These are phyloP conservation scores for Drosophila paracracens DNA, from an alignment of 2,888 invertebrate genomes.

Conservation along the genomic window DNA sequence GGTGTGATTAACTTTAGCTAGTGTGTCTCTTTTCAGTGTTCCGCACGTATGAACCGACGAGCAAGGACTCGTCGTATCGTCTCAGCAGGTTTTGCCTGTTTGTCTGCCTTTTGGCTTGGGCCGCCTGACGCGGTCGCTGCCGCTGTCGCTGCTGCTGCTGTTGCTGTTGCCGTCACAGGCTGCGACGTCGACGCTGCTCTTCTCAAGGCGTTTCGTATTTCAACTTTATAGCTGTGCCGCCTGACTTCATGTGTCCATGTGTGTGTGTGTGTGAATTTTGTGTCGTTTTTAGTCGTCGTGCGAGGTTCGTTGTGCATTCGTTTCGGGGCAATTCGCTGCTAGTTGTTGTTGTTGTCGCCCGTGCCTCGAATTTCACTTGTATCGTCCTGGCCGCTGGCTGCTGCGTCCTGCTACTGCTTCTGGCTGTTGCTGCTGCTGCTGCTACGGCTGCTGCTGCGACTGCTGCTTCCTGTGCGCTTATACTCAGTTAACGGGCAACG, in stretches of 20 bases:
- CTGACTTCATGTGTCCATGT: slow-evolving; percentile 30
- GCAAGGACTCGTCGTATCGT: slow-evolving; percentile 84
- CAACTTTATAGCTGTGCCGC: slow-evolving; percentile 69
- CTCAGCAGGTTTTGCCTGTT: slow-evolving; percentile 84
- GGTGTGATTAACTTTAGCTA: slow-evolving; percentile 50
- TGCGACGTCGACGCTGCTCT: slow-evolving; percentile 57
- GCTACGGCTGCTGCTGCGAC: slow-evolving; percentile 25
- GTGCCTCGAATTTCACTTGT: slow-evolving; percentile 75
- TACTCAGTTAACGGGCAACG: slow-evolving; percentile 64
- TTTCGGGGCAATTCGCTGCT: slow-evolving; percentile 51
- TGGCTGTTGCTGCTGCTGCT: slow-evolving; percentile 51
- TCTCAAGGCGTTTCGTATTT: slow-evolving; percentile 79
- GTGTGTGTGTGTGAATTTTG: slow-evolving; percentile 24
- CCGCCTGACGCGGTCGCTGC: slow-evolving; percentile 56
- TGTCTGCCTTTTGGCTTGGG: slow-evolving; percentile 83
- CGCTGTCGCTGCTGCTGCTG: slow-evolving; percentile 36
- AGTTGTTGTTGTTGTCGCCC: slow-evolving; percentile 49
- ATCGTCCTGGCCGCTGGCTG: slow-evolving; percentile 60
- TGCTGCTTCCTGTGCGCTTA: slow-evolving; percentile 63
- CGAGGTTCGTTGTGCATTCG: slow-evolving; percentile 69
- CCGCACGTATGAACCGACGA: slow-evolving; percentile 84
- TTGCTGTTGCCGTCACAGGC: slow-evolving; percentile 44
- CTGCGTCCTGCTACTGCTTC: slow-evolving; percentile 65
- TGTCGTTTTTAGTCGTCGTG: slow-evolving; percentile 52
- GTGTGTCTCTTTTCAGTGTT: slow-evolving; percentile 67